Evolutionary conservation across 2,888 invertebrate species (phyloP), one percentile per base, ranked within the genome.

Genomic region (Pyralis farinalis): DNA sequence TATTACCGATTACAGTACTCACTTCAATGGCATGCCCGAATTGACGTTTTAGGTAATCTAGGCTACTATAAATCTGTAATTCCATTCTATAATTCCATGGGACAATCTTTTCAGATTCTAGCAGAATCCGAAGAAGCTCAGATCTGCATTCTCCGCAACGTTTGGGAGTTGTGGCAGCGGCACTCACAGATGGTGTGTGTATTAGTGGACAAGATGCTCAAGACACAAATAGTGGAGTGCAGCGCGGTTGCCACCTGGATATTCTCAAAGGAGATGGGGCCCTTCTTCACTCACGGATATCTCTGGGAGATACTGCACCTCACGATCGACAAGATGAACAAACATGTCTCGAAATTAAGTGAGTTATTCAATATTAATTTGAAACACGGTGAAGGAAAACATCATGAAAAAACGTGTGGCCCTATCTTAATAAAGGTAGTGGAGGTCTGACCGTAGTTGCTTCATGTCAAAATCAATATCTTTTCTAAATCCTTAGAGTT

Each of bases 141-240:
- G 77, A 96, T 98, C 51, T 97, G 96, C 75, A 93, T 99, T 37
- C 89, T 99, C 36, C 93, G 96, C 53, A 96, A 97, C 69, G 93
- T 98, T 69, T 98, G 95, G 89, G 97, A 97, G 67, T 89, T 98
- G n/a, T 99, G 99, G 99, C 93, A 93, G 64, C 92, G 95, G 51
- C 98, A 99, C 81, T 96, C 97, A 55, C 99, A 98, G 90, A 98
- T 99, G 97, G 94, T 99, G 91, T 94, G 95, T 47, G 97, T 99
- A 6, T 89, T 99, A 3, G 95, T 98, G 2, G 98, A 99, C 85
- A 99, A 99, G 86, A 93, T 99, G 91, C 90, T 99, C 29, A 98
- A 99, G 88, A 98, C 98, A 12, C 97, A 98, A 81, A 95, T 99
- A 39, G 96, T 99, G 37, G 98, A 98, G 74, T 98, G 98, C 74